Evolutionary conservation across 1,140 invertebrate genomes (phyloP).

Genomic region (Cryptotermes secundus): DNA sequence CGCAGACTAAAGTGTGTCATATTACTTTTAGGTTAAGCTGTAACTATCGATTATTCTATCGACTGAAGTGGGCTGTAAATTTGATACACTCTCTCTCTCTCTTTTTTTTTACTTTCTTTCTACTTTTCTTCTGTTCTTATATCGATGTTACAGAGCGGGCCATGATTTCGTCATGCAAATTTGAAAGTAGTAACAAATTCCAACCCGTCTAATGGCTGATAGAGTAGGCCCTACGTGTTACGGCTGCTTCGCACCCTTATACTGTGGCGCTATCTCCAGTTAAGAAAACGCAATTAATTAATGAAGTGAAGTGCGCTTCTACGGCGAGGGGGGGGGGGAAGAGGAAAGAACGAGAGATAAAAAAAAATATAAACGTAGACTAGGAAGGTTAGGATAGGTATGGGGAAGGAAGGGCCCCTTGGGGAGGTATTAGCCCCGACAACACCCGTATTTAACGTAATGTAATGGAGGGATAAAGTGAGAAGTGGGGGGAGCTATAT

Average conservation of each 20-base stretch:
- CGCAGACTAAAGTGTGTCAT: too few species aligned
- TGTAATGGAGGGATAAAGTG: slow-evolving; percentile 34
- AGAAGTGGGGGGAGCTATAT: background rate
- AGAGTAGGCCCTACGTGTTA: too few species aligned
- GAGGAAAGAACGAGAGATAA: background rate
- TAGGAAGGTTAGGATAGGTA: background rate
- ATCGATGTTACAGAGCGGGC: background rate
- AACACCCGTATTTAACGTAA: slow-evolving; percentile 36
- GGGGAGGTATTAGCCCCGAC: slow-evolving; percentile 34
- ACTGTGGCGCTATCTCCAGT: slow-evolving; percentile 8
- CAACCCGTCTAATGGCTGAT: slow-evolving; percentile 19
- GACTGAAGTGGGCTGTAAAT: background rate
- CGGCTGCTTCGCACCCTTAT: background rate
- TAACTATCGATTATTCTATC: background rate
- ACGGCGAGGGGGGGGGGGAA: background rate
- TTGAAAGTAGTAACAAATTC: background rate
- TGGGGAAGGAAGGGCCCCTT: slow-evolving; percentile 24
- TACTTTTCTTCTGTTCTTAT: too few species aligned
- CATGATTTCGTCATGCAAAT: slow-evolving; percentile 22
- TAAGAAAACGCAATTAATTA: slow-evolving; percentile 34
- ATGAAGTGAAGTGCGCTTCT: slow-evolving; percentile 33
- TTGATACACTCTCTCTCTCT: background rate
- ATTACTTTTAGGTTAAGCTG: background rate
- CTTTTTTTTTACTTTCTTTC: background rate
- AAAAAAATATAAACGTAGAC: background rate